Evolutionary conservation across 2,113 vertebrate genomes (phyloP).

Genomic region (Ramphastos sulfuratus): DNA sequence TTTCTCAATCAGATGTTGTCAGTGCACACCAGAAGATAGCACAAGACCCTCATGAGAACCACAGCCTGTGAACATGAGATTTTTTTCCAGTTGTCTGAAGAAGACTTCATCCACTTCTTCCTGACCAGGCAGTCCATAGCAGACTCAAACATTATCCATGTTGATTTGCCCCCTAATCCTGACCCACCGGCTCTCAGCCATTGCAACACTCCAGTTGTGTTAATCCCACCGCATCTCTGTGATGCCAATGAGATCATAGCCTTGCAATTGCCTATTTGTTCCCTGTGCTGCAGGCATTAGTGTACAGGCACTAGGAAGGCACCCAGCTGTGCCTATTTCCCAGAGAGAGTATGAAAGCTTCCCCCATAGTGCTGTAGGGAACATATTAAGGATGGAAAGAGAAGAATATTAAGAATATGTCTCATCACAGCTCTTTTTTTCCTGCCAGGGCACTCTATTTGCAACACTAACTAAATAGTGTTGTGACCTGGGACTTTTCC

Average conservation of each 20-base stretch:
- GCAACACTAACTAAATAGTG: not conserved
- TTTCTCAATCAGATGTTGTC: not conserved
- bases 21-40: not conserved
- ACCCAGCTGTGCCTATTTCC: not conserved
- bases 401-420: not conserved
- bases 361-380: not conserved
- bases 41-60: not conserved
- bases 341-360: not conserved
- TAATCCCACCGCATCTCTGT: not conserved
- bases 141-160: not conserved
- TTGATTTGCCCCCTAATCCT: not conserved
- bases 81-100: not conserved
- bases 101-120: not conserved
- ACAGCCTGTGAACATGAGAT: not conserved
- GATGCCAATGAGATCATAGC: not conserved
- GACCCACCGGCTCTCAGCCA: not conserved
- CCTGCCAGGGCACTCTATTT: not conserved
- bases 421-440: not conserved
- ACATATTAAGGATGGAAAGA: not conserved
- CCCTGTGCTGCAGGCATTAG: not conserved
- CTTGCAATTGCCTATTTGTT: not conserved
- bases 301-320: not conserved
- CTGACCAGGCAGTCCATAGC: not conserved
- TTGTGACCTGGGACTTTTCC: slow-evolving; percentile 2
- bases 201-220: not conserved